Percentiles rank a stretch among this genome's conserved stretches.
phyloP scores from a whole-genome alignment of 2,113 vertebrate species.

The Gambusia affinis region DNA sequence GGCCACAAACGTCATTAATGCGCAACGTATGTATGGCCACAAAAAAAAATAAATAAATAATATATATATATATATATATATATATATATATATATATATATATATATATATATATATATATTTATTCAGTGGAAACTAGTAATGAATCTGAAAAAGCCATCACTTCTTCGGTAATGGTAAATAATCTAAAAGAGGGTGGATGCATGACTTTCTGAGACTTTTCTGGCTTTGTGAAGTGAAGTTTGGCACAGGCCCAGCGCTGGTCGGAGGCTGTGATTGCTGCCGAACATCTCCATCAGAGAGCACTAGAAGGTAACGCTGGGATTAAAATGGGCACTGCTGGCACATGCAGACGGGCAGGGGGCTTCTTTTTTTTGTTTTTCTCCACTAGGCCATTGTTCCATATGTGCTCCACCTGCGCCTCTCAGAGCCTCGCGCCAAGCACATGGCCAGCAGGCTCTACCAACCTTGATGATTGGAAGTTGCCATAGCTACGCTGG shows the following conservation, averaged over 20 bases:
- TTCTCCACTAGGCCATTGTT: conserved; percentile 73
- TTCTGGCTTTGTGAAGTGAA: conserved; percentile 52
- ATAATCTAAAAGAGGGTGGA: conserved; percentile 37
- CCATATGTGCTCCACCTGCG: conserved; percentile 84
- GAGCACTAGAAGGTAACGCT: conserved; percentile 76
- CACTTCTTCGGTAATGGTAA: not conserved
- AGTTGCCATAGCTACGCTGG: conserved; percentile 79
- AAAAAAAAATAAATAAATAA: too few species aligned
- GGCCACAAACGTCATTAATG: conserved; percentile 56
- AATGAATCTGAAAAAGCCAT: not conserved
- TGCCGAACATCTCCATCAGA: conserved; percentile 79
- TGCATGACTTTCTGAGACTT: conserved; percentile 46
- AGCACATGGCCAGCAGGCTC: conserved; percentile 73
- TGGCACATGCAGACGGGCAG: conserved; percentile 79
- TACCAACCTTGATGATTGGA: conserved; percentile 74
- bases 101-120: not conserved
- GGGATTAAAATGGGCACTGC: conserved; percentile 81
- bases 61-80: not conserved
- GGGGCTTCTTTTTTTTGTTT: conserved; percentile 53
- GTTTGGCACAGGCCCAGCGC: conserved; percentile 73
- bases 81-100: not conserved
- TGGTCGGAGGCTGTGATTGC: conserved; percentile 69
- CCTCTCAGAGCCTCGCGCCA: conserved; percentile 78
- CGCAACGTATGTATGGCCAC: conserved; percentile 49
- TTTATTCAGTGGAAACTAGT: conserved; percentile 17